Percentiles rank a stretch among this genome's conserved stretches.
phyloP scores from a whole-genome alignment of 2,888 invertebrate genomes.

The Thyatira batis region DNA sequence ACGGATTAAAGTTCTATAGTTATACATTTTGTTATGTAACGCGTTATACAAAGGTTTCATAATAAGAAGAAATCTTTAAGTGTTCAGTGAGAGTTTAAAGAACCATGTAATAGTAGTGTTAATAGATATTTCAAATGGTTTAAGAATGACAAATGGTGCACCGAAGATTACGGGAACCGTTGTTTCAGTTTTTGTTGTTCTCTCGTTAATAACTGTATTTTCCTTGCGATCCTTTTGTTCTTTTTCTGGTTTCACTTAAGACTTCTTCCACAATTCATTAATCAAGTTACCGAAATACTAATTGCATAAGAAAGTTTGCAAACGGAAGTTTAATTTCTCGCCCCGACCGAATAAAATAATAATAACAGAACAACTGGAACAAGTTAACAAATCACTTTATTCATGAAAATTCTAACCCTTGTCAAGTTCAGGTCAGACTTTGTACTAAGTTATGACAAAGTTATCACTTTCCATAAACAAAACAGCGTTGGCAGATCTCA shows the following conservation, averaged over 20 bases:
- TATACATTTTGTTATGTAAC: background rate
- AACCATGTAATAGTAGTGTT: too few species aligned
- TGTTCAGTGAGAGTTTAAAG: too few species aligned
- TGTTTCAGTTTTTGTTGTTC: too few species aligned
- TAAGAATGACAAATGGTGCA: too few species aligned
- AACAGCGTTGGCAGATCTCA: slow-evolving; percentile 5
- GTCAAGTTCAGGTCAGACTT: slow-evolving; percentile 8
- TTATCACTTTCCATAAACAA: slow-evolving; percentile 19
- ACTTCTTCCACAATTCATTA: background rate
- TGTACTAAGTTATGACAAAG: slow-evolving; percentile 20
- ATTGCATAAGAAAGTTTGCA: background rate
- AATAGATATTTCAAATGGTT: too few species aligned
- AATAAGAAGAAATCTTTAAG: background rate
- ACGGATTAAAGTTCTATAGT: background rate
- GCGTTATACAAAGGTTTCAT: background rate
- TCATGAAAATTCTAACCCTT: slow-evolving; percentile 1
- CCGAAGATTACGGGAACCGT: too few species aligned
- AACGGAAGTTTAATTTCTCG: background rate
- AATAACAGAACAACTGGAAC: background rate
- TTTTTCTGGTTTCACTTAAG: background rate
- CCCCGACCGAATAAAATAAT: background rate
- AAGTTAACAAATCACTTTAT: background rate
- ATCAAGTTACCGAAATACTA: background rate
- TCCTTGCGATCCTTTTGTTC: background rate
- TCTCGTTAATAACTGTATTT: too few species aligned